phyloP scores from a whole-genome alignment of 2,888 invertebrate genomes.

The Julus scandinavius region DNA sequence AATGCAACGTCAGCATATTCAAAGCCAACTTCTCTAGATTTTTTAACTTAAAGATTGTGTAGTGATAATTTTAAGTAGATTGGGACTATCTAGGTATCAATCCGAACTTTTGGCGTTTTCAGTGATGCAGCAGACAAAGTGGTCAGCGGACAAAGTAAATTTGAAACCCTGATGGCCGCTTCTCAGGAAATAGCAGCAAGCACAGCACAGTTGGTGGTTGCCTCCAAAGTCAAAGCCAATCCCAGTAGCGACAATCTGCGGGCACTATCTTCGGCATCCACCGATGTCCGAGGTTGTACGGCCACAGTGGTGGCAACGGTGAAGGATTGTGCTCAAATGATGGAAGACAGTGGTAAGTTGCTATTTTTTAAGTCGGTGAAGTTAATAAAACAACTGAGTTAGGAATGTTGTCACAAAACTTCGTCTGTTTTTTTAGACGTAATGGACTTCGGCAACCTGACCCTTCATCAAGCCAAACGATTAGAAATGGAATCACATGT shows the following conservation, averaged over 20 bases:
- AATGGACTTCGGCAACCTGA: conserved; percentile 87
- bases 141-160: conserved; percentile 83
- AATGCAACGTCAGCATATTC: too few species aligned
- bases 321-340: conserved; percentile 85
- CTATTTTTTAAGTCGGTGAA: neutral
- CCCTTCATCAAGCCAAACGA: conserved; percentile 93
- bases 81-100: too few species aligned
- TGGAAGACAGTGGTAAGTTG: conserved; percentile 79
- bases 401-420: neutral
- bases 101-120: conserved; percentile 55
- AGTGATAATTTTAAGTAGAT: too few species aligned
- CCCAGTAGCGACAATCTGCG: conserved; percentile 81
- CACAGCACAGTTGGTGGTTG: conserved; percentile 96
- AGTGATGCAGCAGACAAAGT: conserved; percentile 94
- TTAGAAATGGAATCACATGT: conserved; percentile 98
- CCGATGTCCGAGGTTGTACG: conserved; percentile 88
- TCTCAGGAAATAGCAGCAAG: conserved; percentile 96
- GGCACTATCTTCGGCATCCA: conserved; percentile 86
- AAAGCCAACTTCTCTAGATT: too few species aligned
- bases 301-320: conserved; percentile 94
- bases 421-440: conserved; percentile 73
- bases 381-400: neutral
- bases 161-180: conserved; percentile 93
- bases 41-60: too few species aligned
- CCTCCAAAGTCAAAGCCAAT: conserved; percentile 94